phyloP scores from a whole-genome alignment of 2,797 vertebrate genomes.

The Synaphobranchus kaupii region DNA sequence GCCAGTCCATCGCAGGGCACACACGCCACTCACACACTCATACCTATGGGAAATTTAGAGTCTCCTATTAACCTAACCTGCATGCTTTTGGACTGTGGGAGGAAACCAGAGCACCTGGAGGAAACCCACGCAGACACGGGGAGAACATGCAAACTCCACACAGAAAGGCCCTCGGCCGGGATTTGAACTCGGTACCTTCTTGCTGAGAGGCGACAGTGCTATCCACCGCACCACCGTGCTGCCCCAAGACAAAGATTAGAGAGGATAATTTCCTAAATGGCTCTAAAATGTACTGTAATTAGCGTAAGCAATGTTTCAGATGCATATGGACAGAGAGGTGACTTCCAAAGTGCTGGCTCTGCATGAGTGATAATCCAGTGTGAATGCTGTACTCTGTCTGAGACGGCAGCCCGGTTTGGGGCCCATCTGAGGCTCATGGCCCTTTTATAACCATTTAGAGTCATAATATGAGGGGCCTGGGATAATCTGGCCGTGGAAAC shows the following conservation, averaged over 20 bases:
- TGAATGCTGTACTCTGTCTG: background rate
- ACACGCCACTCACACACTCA: too few relatives aligned
- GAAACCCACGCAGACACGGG: too few relatives aligned
- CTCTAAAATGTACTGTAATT: background rate
- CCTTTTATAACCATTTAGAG: conserved; percentile 6
- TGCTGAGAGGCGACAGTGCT: too few relatives aligned
- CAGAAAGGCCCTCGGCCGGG: too few relatives aligned
- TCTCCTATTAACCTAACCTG: too few relatives aligned
- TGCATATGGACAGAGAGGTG: background rate
- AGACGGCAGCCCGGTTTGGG: background rate
- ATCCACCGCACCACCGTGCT: too few relatives aligned
- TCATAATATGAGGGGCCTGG: background rate
- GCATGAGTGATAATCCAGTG: background rate
- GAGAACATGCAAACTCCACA: too few relatives aligned
- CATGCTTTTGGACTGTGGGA: too few relatives aligned
- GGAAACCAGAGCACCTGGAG: too few relatives aligned
- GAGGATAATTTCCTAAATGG: background rate
- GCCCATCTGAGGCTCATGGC: background rate
- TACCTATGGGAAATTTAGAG: too few relatives aligned
- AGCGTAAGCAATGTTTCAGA: background rate
- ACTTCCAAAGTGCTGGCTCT: background rate
- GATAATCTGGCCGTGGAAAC: background rate
- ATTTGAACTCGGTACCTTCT: too few relatives aligned
- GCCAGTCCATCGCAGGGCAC: too few relatives aligned
- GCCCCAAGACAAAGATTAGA: background rate